Percentiles rank a stretch among this genome's conserved stretches.
phyloP scores from a whole-genome alignment of 1,140 invertebrate genomes.

The Nasonia vitripennis region DNA sequence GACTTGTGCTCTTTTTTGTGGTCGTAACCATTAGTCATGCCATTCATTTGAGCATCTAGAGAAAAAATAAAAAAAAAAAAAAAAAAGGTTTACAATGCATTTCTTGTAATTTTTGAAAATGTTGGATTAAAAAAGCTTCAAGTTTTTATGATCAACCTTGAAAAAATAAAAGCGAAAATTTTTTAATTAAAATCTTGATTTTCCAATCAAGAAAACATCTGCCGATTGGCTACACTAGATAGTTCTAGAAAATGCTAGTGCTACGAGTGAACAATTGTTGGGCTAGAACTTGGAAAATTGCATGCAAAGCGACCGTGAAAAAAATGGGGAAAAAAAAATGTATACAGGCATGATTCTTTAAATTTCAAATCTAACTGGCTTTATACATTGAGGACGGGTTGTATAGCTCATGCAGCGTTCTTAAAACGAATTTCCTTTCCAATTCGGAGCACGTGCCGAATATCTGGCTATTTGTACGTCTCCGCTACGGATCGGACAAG shows the following conservation, averaged over 20 bases:
- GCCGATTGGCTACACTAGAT: no score
- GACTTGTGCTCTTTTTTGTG: constrained; percentile 83
- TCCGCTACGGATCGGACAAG: constrained; percentile 1
- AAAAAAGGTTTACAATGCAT: neutral
- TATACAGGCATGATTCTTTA: neutral
- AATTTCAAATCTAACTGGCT: neutral
- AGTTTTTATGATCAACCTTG: neutral
- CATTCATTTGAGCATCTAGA: constrained; percentile 79
- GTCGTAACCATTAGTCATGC: constrained; percentile 82
- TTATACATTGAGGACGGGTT: neutral
- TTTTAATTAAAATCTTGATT: neutral
- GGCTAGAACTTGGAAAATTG: no score
- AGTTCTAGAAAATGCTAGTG: no score
- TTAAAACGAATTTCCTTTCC: constrained; percentile 12
- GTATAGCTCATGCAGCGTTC: neutral
- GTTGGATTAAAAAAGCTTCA: neutral
- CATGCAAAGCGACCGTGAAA: no score
- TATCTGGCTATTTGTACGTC: constrained; percentile 13
- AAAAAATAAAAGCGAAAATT: neutral
- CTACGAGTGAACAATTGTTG: no score
- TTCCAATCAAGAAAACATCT: neutral
- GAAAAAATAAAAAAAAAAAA: constrained; percentile 23
- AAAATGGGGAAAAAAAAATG: neutral
- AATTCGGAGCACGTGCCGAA: constrained; percentile 41
- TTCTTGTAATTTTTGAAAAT: neutral